These are phyloP conservation scores for Ceratoteleas bidentatus DNA, from an alignment of 1,140 invertebrate genomes.

Conservation along the genomic window DNA sequence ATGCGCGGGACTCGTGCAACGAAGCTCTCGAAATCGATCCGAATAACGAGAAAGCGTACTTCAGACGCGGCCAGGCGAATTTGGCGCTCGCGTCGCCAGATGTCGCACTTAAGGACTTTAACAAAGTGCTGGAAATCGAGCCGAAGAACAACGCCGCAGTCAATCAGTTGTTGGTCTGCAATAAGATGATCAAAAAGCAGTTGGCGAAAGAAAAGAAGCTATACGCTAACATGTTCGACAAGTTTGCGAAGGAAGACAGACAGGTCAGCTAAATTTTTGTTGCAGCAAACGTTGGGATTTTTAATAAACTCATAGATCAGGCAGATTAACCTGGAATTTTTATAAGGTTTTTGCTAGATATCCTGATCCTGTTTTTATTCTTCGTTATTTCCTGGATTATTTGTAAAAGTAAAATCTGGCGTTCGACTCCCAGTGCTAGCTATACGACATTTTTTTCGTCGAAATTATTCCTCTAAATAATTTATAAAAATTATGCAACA, in stretches of 20 bases:
- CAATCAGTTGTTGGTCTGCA: constrained; percentile 88
- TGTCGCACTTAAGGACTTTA: constrained; percentile 90
- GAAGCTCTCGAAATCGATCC: constrained; percentile 89
- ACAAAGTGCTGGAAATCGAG: constrained; percentile 87
- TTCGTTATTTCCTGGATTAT: no score
- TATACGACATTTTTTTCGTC: no score
- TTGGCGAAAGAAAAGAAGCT: constrained; percentile 92
- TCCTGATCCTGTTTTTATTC: no score
- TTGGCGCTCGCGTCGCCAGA: constrained; percentile 89
- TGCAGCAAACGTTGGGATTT: no score
- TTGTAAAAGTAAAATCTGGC: no score
- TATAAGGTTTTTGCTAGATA: no score
- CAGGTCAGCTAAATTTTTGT: constrained; percentile 84
- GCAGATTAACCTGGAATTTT: no score
- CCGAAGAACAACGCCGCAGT: constrained; percentile 91
- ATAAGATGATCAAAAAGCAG: constrained; percentile 88
- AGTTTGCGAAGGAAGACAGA: constrained; percentile 90
- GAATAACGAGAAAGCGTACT: constrained; percentile 94
- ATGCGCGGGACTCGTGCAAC: constrained; percentile 87
- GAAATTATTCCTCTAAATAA: no score
- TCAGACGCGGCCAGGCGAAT: constrained; percentile 92
- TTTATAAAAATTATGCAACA: no score
- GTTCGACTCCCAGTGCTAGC: no score
- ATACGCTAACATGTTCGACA: constrained; percentile 97
- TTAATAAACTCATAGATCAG: no score